Conservation (phyloP, 2,797 vertebrate genomes). For the Cyclura pinguis region DNA sequence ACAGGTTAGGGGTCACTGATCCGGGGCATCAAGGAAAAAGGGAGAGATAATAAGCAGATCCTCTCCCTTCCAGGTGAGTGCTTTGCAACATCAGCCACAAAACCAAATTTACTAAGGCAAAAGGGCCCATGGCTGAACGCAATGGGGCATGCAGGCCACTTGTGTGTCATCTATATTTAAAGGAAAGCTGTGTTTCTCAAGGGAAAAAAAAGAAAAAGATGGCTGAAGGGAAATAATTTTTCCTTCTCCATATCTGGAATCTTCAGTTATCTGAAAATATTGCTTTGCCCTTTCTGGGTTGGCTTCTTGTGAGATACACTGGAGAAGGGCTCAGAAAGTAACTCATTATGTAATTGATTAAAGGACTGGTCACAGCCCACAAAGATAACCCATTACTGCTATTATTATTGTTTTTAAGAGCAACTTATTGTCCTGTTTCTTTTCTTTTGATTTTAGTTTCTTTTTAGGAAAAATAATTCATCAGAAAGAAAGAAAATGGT, state of each 20-base stretch:
- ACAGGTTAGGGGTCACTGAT: conserved; percentile 65
- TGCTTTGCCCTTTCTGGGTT: background rate
- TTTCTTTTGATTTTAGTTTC: no score
- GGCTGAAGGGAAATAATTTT: background rate
- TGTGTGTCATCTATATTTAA: background rate
- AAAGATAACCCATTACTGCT: no score
- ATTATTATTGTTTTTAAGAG: no score
- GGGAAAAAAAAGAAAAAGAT: background rate
- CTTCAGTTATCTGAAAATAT: fast-evolving
- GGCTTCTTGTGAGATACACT: fast-evolving
- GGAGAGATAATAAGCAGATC: conserved; percentile 71
- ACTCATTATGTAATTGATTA: no score
- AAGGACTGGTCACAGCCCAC: no score
- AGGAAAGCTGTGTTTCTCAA: background rate
- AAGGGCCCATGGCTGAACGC: conserved; percentile 31
- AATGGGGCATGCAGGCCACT: background rate
- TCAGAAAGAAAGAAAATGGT: no score
- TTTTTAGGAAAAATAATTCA: no score
- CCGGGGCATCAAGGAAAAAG: conserved; percentile 59
- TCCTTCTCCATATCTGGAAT: background rate
- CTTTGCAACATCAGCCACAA: conserved; percentile 17
- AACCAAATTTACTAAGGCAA: conserved; percentile 35
- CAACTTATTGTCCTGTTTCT: no score
- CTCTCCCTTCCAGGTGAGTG: conserved; percentile 74
- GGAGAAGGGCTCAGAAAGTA: background rate